Evolutionary conservation across 2,888 invertebrate species (phyloP).

Genomic region (Masnerella sp.): DNA sequence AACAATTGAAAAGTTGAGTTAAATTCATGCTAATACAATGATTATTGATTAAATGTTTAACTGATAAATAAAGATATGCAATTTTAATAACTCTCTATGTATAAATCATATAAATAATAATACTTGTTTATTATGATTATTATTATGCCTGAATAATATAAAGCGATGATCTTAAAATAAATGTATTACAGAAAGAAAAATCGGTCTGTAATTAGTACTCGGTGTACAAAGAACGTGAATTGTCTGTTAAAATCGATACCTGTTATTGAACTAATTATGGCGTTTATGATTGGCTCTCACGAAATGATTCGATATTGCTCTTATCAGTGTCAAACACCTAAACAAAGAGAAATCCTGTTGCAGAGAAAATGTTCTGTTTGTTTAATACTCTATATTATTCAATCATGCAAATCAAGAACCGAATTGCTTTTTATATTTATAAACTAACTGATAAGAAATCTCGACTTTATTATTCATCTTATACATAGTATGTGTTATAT

Average conservation of each 20-base stretch:
- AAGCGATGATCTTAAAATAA: too few species aligned
- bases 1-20: too few species aligned
- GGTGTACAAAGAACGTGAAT: constrained; percentile 11
- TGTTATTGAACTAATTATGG: constrained; percentile 32
- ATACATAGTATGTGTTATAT: too few species aligned
- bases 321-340: constrained; percentile 40
- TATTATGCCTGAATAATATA: not conserved
- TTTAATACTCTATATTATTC: not conserved
- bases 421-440: too few species aligned
- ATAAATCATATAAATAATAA: not conserved
- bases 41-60: too few species aligned
- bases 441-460: too few species aligned
- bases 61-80: too few species aligned
- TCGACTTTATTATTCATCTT: too few species aligned
- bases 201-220: not conserved
- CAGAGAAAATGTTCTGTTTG: constrained; percentile 6
- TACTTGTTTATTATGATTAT: not conserved
- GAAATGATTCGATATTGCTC: constrained; percentile 21
- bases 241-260: constrained; percentile 26
- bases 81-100: too few species aligned
- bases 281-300: constrained; percentile 28
- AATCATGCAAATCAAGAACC: too few species aligned
- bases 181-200: too few species aligned
- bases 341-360: constrained; percentile 37
- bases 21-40: too few species aligned